A percentile compares a stretch with the other conserved stretches of the same genome.
These are phyloP conservation scores for Stegana nigrithorax DNA, from an alignment of 2,888 invertebrate genomes.

Conservation along the genomic window DNA sequence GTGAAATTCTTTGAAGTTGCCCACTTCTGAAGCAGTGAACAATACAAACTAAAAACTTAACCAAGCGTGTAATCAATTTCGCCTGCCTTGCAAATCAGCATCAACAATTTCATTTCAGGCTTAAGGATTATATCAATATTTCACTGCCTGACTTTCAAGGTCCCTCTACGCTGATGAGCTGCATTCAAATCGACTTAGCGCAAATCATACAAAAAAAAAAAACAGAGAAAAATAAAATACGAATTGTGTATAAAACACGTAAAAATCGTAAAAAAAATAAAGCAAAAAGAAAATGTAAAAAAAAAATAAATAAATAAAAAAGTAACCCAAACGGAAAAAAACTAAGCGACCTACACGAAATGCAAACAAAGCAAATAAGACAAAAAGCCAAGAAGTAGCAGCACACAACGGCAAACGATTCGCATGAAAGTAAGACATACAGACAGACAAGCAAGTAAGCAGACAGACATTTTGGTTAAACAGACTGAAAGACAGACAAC, in stretches of 20 bases:
- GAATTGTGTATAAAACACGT: neutral
- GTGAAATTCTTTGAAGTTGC: too few species aligned
- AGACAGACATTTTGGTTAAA: conserved; percentile 7
- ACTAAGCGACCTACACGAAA: conserved; percentile 39
- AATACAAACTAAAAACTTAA: too few species aligned
- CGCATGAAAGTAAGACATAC: conserved; percentile 16
- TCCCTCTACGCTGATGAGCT: too few species aligned
- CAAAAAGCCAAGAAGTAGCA: conserved; percentile 35
- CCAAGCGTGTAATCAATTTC: too few species aligned
- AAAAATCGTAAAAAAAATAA: conserved; percentile 19
- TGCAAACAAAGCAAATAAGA: conserved; percentile 51
- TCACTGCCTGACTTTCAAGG: too few species aligned
- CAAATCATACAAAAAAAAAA: conserved; percentile 39
- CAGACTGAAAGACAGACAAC: neutral
- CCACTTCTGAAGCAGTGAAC: too few species aligned
- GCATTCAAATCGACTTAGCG: too few species aligned
- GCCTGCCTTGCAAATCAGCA: too few species aligned
- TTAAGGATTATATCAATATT: too few species aligned
- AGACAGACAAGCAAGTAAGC: conserved; percentile 1
- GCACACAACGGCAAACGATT: conserved; percentile 3
- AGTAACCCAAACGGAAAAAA: too few species aligned
- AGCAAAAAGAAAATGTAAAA: conserved; percentile 34
- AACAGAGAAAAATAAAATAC: neutral
- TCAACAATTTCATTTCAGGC: too few species aligned
- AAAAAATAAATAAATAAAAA: too few species aligned